Evolutionary conservation across 1,140 invertebrate genomes (phyloP).

Genomic region (Anastrepha obliqua): DNA sequence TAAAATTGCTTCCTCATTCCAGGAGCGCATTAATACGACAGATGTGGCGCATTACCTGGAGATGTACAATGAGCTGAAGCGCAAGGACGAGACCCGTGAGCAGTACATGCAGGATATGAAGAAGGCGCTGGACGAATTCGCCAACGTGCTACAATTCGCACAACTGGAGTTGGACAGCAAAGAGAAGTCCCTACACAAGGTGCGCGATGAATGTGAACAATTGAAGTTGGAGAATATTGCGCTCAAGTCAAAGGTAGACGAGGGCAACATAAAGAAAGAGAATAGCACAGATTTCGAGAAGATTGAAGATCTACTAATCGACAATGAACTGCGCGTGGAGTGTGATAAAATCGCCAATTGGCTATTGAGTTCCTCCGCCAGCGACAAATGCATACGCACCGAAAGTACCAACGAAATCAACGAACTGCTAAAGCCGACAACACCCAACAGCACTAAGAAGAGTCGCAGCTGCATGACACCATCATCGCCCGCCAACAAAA

Average conservation of each 20-base stretch:
- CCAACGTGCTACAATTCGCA: slow-evolving; percentile 71
- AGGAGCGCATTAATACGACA: slow-evolving; percentile 71
- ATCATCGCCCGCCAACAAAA: slow-evolving; percentile 58
- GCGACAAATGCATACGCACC: slow-evolving; percentile 68
- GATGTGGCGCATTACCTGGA: slow-evolving; percentile 70
- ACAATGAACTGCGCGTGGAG: slow-evolving; percentile 69
- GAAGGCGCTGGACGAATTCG: slow-evolving; percentile 72
- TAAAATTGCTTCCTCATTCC: slow-evolving; percentile 74
- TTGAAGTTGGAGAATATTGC: slow-evolving; percentile 72
- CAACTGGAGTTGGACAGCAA: slow-evolving; percentile 72
- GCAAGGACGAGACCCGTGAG: slow-evolving; percentile 72
- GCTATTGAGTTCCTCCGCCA: slow-evolving; percentile 65
- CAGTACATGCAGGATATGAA: slow-evolving; percentile 73
- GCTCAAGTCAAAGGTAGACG: slow-evolving; percentile 67
- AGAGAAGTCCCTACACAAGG: slow-evolving; percentile 68
- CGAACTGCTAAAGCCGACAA: slow-evolving; percentile 62
- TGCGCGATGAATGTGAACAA: slow-evolving; percentile 72
- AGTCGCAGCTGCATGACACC: slow-evolving; percentile 60
- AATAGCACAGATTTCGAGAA: slow-evolving; percentile 72
- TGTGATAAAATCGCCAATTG: slow-evolving; percentile 72
- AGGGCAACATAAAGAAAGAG: slow-evolving; percentile 61
- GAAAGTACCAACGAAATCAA: slow-evolving; percentile 67
- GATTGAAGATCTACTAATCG: slow-evolving; percentile 69
- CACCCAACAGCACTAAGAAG: slow-evolving; percentile 60
- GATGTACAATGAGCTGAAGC: slow-evolving; percentile 69